These are phyloP conservation scores for Masticophis lateralis DNA, from an alignment of 2,797 vertebrate genomes.

Conservation along the genomic window DNA sequence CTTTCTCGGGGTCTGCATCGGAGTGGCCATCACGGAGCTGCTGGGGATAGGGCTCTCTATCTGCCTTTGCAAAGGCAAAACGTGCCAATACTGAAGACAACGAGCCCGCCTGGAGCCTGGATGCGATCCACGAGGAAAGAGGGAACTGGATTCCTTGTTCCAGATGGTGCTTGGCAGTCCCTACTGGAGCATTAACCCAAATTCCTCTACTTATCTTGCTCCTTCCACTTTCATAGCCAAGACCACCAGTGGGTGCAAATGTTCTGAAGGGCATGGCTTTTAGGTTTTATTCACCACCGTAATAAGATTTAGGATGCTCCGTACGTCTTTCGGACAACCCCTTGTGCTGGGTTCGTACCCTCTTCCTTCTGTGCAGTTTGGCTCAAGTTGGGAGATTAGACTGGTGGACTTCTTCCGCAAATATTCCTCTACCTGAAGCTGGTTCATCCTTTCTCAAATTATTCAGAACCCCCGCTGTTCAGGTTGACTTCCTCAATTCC, in stretches of 20 bases:
- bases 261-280: slow-evolving; percentile 3
- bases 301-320: neutral
- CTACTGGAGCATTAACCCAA: slow-evolving; percentile 37
- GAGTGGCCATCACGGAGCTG: slow-evolving; percentile 85
- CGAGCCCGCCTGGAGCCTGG: slow-evolving; percentile 62
- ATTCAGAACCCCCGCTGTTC: neutral
- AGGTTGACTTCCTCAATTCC: neutral
- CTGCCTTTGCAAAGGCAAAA: slow-evolving; percentile 83
- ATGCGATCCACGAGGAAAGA: neutral
- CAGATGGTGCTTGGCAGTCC: slow-evolving; percentile 43
- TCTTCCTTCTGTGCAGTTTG: slow-evolving; percentile 29
- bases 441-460: neutral
- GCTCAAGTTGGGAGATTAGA: slow-evolving; percentile 14
- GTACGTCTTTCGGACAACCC: rapidly evolving
- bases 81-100: slow-evolving; percentile 77
- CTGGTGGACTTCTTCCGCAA: neutral
- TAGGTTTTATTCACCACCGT: neutral
- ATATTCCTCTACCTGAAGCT: neutral
- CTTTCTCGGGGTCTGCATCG: slow-evolving; percentile 83
- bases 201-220: neutral
- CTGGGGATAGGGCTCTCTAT: slow-evolving; percentile 89
- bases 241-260: neutral
- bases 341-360: neutral
- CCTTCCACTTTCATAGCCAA: rapidly evolving
- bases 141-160: neutral